Evolutionary conservation across 2,888 invertebrate genomes (phyloP).

Genomic region (Stomorhina lunata): DNA sequence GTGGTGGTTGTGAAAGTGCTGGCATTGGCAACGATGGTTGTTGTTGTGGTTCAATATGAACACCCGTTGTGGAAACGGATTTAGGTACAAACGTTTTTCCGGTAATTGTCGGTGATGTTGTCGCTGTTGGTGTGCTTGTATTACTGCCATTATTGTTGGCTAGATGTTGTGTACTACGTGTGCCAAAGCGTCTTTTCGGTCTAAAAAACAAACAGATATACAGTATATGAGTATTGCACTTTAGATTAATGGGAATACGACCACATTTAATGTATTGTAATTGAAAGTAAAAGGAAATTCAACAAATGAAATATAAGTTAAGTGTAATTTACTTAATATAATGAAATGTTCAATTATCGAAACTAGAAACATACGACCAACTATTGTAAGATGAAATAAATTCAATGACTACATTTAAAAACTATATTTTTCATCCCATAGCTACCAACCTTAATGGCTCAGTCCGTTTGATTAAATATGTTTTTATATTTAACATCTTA

Average conservation of each 20-base stretch:
- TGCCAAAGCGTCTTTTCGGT: conserved; percentile 78
- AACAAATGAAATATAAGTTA: too few species aligned
- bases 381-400: too few species aligned
- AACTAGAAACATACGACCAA: too few species aligned
- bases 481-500: conserved; percentile 91
- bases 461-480: conserved; percentile 91
- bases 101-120: conserved; percentile 35
- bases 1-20: conserved; percentile 46
- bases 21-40: conserved; percentile 64
- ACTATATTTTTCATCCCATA: too few species aligned
- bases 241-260: too few species aligned
- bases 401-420: too few species aligned
- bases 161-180: conserved; percentile 73
- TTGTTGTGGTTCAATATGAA: conserved; percentile 46
- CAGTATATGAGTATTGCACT: background rate
- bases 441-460: conserved; percentile 84
- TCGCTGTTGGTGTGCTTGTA: conserved; percentile 36
- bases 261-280: too few species aligned
- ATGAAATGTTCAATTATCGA: too few species aligned
- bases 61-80: conserved; percentile 70
- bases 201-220: conserved; percentile 66
- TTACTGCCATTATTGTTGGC: conserved; percentile 62
- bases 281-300: too few species aligned
- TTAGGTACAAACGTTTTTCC: conserved; percentile 69
- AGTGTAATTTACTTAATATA: too few species aligned